Base-by-base conservation (phyloP, 2,113 vertebrate genomes). In the Sebastes schlegelii region DNA sequence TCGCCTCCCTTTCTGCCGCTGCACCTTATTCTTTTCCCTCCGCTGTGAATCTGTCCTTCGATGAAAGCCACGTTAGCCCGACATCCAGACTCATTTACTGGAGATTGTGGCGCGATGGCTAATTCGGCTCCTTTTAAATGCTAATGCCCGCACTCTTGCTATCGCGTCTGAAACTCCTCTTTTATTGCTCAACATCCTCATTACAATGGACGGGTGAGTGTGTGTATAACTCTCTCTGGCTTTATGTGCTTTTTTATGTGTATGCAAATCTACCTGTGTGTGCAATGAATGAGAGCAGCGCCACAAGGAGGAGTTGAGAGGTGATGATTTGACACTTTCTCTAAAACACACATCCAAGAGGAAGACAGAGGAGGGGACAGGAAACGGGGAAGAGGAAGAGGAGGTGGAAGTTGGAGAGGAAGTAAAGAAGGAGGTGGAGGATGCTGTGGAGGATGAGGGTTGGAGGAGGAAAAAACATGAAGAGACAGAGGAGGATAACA, bases 281-380 rank as follows among this genome's bases (percentile, higher is more conserved):
- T 54, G 10, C 75, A 79, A 91, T 86, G 79, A 87, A 88, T 84
- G 82, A 84, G 80, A 73, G 57, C 62, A 74, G 86, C 74, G 65
- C 93, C 94, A 94, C 93, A 91, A 95, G 93, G 89, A 92, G 94
- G 92, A 95, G 93, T 85, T 86, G 89, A 87, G 91, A 86, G 83
- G 88, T 79, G 67, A 80, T 62, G 83, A 90, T 89, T 87, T 85
- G 68, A 72, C 51, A 77, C 46, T 84, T 60, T 67, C 14, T 16
- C 55, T 49, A 51, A 66, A 74, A 80, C 52, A 83, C 55, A 77
- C 34, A 84, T 80, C 60, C 8, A 48, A 52, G 19, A 68, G 49
- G 14, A 65, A 26, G 23, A 67, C 43, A 43, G 43, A 73, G 62
- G 49, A 21, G 34, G 34, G 34, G 34, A 45, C 12, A 61, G n/a